A percentile compares a stretch with the other conserved stretches of the same genome.
Conservation (phyloP, 2,113 vertebrate species). For the Rhinoptilus africanus region DNA sequence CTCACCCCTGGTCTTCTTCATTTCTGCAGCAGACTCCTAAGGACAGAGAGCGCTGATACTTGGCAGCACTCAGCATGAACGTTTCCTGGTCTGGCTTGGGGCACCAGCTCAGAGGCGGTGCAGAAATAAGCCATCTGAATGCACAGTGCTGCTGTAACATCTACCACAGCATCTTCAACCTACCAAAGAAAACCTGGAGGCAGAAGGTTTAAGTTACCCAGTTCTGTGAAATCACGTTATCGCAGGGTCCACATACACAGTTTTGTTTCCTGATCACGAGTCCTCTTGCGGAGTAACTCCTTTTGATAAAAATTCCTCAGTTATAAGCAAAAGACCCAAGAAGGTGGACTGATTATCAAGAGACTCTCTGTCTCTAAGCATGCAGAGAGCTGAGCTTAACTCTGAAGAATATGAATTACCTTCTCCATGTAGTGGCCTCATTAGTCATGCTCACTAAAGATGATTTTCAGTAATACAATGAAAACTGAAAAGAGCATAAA, state of each 20-base stretch:
- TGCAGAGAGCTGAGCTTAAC: neutral
- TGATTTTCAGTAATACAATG: neutral
- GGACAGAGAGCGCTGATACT: neutral
- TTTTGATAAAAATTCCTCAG: neutral
- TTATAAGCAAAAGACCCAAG: neutral
- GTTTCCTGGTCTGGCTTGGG: neutral
- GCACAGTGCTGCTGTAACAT: accelerated
- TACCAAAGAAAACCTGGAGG: neutral
- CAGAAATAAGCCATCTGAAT: neutral
- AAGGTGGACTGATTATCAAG: neutral
- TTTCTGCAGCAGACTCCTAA: neutral
- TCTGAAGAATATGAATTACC: neutral
- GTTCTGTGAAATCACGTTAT: neutral
- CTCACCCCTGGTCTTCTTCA: neutral
- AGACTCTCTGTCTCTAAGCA: neutral
- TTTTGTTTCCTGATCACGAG: neutral
- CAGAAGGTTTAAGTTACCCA: neutral
- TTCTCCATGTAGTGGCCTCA: neutral
- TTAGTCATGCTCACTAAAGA: conserved; percentile 2
- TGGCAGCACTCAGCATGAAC: neutral
- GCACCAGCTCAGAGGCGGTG: neutral
- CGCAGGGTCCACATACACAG: accelerated
- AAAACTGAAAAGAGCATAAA: conserved; percentile 11
- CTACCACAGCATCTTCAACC: neutral
- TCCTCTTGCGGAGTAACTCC: neutral